phyloP scores from a whole-genome alignment of 35 echinoderm and acorn worm genomes.

The Ptychodera flava region DNA sequence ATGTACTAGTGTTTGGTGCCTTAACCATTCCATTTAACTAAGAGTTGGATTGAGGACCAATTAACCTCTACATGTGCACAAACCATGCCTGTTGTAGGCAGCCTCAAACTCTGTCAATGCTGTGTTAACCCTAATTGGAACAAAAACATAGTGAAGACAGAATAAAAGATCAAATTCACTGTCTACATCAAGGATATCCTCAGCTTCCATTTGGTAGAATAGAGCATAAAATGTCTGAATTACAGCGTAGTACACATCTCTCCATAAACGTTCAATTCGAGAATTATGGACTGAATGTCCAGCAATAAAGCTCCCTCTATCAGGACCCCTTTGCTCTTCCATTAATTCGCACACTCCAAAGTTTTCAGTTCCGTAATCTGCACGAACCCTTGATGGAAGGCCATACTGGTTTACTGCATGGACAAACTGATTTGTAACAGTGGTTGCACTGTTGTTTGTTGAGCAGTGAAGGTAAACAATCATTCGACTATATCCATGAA shows the following conservation, averaged over 20 bases:
- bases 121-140: too few relatives aligned
- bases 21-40: too few relatives aligned
- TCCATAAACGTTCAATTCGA: constrained; percentile 26
- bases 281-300: constrained; percentile 23
- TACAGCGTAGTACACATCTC: constrained; percentile 21
- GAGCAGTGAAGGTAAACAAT: too few relatives aligned
- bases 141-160: too few relatives aligned
- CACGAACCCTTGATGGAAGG: constrained; percentile 15
- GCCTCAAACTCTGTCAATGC: too few relatives aligned
- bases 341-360: constrained; percentile 14
- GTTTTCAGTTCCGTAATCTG: constrained; percentile 30
- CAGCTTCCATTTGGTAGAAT: constrained; percentile 15
- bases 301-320: constrained; percentile 20
- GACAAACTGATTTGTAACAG: constrained; percentile 17
- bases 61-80: too few relatives aligned
- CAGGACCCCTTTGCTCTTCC: constrained; percentile 7
- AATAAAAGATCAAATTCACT: constrained; percentile 19
- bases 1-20: too few relatives aligned
- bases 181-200: constrained; percentile 2
- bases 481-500: too few relatives aligned
- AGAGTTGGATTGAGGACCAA: too few relatives aligned
- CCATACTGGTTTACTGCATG: constrained; percentile 15
- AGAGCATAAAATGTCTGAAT: constrained; percentile 25
- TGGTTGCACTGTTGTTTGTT: constrained; percentile 5
- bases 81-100: too few relatives aligned